These are phyloP conservation scores for Cryptocephalus primarius DNA, from an alignment of 2,888 invertebrate species.

Conservation along the genomic window DNA sequence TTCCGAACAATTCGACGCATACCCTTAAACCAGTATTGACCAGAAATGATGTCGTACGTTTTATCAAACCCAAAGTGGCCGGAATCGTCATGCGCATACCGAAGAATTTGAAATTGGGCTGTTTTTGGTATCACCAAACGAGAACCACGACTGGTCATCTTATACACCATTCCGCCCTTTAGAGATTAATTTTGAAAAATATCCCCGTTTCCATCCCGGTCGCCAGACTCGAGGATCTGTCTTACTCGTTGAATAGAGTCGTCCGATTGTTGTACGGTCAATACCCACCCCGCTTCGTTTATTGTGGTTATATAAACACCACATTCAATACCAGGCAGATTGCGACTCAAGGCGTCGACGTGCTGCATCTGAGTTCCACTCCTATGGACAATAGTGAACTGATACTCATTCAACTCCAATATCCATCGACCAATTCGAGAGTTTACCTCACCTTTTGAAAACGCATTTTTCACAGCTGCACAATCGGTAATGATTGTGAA, in stretches of 20 bases:
- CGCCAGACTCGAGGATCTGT: neutral
- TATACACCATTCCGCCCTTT: neutral
- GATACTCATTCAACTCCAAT: conserved; percentile 9
- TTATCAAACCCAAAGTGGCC: conserved; percentile 5
- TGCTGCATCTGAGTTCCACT: conserved; percentile 8
- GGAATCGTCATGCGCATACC: neutral
- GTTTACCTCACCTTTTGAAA: conserved; percentile 20
- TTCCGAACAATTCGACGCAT: conserved; percentile 6
- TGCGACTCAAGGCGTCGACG: conserved; percentile 14
- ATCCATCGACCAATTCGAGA: conserved; percentile 21
- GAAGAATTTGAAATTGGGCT: conserved; percentile 15
- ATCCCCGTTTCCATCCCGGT: neutral
- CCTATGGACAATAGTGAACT: conserved; percentile 10
- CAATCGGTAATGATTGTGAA: conserved; percentile 27
- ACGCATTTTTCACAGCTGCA: conserved; percentile 18
- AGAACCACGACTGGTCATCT: neutral
- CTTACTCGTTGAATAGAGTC: neutral
- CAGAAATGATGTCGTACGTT: neutral
- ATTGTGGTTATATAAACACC: neutral
- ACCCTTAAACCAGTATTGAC: conserved; percentile 11
- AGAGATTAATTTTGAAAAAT: neutral
- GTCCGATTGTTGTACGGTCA: neutral
- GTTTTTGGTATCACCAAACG: conserved; percentile 25
- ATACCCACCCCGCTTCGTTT: neutral
- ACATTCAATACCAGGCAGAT: conserved; percentile 6